Conservation (phyloP, 2,113 vertebrate genomes). For the Apteryx mantelli region DNA sequence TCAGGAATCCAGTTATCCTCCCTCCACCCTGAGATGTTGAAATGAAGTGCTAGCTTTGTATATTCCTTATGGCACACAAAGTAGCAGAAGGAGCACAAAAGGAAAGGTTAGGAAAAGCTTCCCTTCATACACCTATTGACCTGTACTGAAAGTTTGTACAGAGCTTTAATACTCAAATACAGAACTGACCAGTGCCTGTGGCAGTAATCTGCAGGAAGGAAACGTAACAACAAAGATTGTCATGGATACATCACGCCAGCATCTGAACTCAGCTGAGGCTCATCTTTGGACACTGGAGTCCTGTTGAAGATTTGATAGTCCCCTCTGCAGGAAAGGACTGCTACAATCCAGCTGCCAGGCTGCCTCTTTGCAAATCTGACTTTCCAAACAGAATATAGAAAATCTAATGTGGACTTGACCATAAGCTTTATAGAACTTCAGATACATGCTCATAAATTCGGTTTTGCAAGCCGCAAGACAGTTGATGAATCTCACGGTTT, state of each 20-base stretch:
- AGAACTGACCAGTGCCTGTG: not conserved
- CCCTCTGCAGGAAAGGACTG: not conserved
- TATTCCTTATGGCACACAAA: not conserved
- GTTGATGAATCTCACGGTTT: not conserved
- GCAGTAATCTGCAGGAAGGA: not conserved
- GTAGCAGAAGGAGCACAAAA: not conserved
- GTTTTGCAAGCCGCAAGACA: not conserved
- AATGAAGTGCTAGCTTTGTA: not conserved
- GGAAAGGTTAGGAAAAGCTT: not conserved
- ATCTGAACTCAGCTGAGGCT: not conserved
- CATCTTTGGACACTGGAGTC: not conserved
- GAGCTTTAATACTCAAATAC: not conserved
- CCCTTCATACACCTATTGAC: not conserved
- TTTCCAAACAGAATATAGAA: not conserved
- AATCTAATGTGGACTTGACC: not conserved
- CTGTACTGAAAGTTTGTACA: not conserved
- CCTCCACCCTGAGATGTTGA: not conserved
- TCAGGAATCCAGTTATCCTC: not conserved
- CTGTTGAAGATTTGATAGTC: not conserved
- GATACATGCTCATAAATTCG: not conserved
- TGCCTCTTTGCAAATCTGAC: not conserved
- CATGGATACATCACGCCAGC: not conserved
- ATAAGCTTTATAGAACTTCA: not conserved
- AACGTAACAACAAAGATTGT: not conserved
- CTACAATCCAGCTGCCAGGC: not conserved